Evolutionary conservation across 2,888 invertebrate genomes (phyloP), one percentile per base, ranked within the genome.

Genomic region (Dynastes tityus): DNA sequence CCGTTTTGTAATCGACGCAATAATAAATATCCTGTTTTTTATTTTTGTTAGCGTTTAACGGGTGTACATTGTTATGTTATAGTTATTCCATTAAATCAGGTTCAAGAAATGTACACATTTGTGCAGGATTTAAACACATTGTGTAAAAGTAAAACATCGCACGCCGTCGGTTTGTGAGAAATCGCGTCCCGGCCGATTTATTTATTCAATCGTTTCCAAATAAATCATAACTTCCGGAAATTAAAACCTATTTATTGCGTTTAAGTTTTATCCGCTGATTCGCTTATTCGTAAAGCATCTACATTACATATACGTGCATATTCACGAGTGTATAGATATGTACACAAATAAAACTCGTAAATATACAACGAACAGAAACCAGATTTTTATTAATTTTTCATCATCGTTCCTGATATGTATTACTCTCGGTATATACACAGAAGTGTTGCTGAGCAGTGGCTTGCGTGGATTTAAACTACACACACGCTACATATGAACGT

Each of bases 191-290:
- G 29, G 13, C 8, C 16, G 40, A 68, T 68, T 68, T 68, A 49
- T 68, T 68, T 68, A 68, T 68, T 68, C 51, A 68, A 51, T 68
- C 51, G 51, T 32, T 22, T 40, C 63, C 49, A 61, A 75, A 68
- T 77, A 67, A 77, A 58, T 77, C 55, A 77, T 67, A 77, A 77
- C 58, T 77, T 77, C 76, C 76, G 76, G 76, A 77, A 68, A 77
- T 77, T 77, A 55, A 58, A 68, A 67, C 40, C 68, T 68, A 68
- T 68, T 77, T 77, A 68, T 77, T 77, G 58, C 40, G 49, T 67
- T 45, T 65, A 55, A 67, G 45, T 68, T 77, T 77, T 67, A 77
- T 67, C 58, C 64, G 32, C 22, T 16, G 64, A 16, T 29, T 37
- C 29, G 16, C 22, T 37, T 37, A 37, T 37, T 37, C 32, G 32